Percentiles rank a stretch among this genome's conserved stretches.
Conservation (phyloP, 1,140 invertebrate genomes). For the Trissolcus basalis region DNA sequence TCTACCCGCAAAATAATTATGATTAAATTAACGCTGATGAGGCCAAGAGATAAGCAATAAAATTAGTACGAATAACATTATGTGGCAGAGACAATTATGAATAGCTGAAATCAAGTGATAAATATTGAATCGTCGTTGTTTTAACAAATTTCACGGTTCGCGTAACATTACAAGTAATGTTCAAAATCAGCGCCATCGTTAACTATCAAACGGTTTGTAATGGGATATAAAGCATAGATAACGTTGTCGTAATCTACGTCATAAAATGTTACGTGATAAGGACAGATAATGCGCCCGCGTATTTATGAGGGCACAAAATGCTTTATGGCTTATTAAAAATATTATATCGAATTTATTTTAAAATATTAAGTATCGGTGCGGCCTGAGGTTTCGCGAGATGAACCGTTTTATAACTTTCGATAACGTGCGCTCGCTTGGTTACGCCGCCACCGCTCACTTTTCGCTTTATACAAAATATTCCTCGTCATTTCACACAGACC, state of each 20-base stretch:
- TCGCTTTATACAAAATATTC: too few relatives aligned
- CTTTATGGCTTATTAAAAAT: conserved; percentile 51
- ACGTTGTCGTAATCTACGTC: conserved; percentile 57
- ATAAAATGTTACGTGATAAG: conserved; percentile 56
- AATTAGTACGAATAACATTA: conserved; percentile 3
- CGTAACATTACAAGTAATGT: conserved; percentile 30
- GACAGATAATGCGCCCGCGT: conserved; percentile 50
- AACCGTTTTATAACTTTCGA: conserved; percentile 4
- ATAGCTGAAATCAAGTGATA: conserved; percentile 18
- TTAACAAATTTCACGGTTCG: conserved; percentile 38
- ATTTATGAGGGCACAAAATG: conserved; percentile 50
- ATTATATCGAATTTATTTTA: conserved; percentile 32
- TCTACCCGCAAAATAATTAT: too few relatives aligned
- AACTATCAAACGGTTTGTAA: conserved; percentile 53
- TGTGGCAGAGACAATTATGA: conserved; percentile 25
- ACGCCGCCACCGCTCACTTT: too few relatives aligned
- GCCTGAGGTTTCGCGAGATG: not conserved
- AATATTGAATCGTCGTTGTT: conserved; percentile 14
- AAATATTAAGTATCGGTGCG: conserved; percentile 24
- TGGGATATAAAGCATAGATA: conserved; percentile 56
- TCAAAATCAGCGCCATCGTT: conserved; percentile 51
- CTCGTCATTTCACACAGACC: too few relatives aligned
- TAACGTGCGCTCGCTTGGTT: too few relatives aligned
- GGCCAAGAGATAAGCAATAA: too few relatives aligned
- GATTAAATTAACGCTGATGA: too few relatives aligned